A percentile compares a stretch with the other conserved stretches of the same genome.
Conservation (phyloP, 2,113 vertebrate genomes). For the Phrynosoma blainvillii region DNA sequence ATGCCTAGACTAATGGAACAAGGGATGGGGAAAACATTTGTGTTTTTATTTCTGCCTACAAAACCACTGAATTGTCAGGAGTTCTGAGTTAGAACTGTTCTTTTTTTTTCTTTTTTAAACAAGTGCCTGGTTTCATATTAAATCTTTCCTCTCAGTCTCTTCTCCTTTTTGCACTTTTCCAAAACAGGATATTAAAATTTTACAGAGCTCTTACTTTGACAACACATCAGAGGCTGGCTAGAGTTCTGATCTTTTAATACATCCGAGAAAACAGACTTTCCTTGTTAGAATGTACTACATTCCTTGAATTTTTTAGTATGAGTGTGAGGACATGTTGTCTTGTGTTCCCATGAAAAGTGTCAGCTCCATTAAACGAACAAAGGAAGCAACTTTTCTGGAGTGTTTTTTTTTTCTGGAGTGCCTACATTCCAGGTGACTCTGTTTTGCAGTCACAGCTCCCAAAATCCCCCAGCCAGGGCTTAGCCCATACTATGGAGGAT, state of each 20-base stretch:
- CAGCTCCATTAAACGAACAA: not conserved
- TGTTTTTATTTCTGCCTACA: slow-evolving; percentile 12
- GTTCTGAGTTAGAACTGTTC: not conserved
- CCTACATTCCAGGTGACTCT: not conserved
- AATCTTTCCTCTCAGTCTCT: not conserved
- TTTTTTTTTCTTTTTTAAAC: not conserved
- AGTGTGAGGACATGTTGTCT: not conserved
- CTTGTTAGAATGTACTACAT: not conserved
- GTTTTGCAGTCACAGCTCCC: too few relatives aligned
- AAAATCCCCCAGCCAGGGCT: too few relatives aligned
- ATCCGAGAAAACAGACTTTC: slow-evolving; percentile 17
- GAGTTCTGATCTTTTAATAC: slow-evolving; percentile 16
- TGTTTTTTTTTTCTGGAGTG: not conserved
- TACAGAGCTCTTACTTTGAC: slow-evolving; percentile 8
- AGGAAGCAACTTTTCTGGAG: not conserved
- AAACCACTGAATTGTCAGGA: not conserved
- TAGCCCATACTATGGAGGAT: too few relatives aligned
- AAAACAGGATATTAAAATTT: slow-evolving; percentile 30
- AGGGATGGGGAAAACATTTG: not conserved
- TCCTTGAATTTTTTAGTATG: not conserved
- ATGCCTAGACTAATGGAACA: not conserved
- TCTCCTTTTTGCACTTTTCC: slow-evolving; percentile 28
- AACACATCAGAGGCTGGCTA: slow-evolving; percentile 15
- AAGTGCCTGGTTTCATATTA: not conserved
- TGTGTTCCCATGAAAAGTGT: not conserved